These are phyloP conservation scores for Mastomys coucha DNA, from an alignment of 2,113 vertebrate genomes.

Conservation along the genomic window DNA sequence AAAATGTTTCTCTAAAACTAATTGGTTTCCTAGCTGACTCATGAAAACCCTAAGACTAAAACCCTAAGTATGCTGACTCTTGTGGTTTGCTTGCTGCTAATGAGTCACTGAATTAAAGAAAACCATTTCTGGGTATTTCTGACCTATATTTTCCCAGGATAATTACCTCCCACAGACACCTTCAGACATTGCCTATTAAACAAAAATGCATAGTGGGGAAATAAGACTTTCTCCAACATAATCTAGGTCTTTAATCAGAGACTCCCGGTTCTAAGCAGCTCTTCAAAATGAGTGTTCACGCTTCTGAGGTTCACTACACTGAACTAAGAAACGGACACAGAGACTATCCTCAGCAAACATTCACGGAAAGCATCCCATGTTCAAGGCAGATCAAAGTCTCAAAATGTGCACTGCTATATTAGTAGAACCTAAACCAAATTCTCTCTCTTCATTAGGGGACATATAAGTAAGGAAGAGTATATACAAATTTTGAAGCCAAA, in stretches of 20 bases:
- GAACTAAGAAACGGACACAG: background rate
- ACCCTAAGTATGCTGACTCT: slow-evolving; percentile 18
- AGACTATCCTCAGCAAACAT: background rate
- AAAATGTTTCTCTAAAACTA: slow-evolving; percentile 31
- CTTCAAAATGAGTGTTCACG: slow-evolving; percentile 6
- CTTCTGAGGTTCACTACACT: background rate
- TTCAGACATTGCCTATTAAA: slow-evolving; percentile 65
- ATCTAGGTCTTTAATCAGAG: slow-evolving; percentile 69
- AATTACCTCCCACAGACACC: slow-evolving; percentile 62
- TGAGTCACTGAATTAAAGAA: slow-evolving; percentile 23
- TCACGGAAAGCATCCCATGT: background rate
- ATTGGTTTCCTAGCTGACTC: slow-evolving; percentile 16
- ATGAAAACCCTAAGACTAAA: slow-evolving; percentile 62
- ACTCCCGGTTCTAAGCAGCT: slow-evolving; percentile 25
- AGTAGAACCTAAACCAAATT: background rate
- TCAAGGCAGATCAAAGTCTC: background rate
- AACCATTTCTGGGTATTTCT: slow-evolving; percentile 66
- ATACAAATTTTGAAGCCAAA: background rate
- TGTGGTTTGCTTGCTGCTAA: slow-evolving; percentile 53
- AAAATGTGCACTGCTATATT: background rate
- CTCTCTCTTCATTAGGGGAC: background rate
- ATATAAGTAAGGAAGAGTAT: background rate
- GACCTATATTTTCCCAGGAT: slow-evolving; percentile 70
- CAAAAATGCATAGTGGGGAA: slow-evolving; percentile 59
- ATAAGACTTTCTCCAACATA: slow-evolving; percentile 51